Conservation (phyloP, 2,113 vertebrate genomes). For the Serinus canaria region DNA sequence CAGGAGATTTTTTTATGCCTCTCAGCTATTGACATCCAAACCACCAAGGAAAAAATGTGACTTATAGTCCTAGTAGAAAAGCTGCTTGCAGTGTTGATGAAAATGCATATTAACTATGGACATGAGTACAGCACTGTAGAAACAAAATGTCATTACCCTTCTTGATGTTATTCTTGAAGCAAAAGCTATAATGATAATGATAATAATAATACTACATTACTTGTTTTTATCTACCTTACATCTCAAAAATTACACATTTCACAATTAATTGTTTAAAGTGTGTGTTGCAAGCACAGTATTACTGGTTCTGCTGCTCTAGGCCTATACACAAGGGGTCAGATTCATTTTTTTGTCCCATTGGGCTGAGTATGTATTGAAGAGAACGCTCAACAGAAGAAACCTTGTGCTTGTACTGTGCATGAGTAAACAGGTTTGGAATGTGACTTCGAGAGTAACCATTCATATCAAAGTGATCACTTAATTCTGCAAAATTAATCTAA, state of each 20-base stretch:
- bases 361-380: not conserved
- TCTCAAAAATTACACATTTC: not conserved
- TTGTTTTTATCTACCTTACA: not conserved
- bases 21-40: not conserved
- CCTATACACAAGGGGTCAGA: not conserved
- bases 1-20: not conserved
- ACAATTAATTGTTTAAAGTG: not conserved
- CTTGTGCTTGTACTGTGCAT: not conserved
- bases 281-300: not conserved
- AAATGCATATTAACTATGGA: not conserved
- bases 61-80: not conserved
- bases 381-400: not conserved
- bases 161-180: not conserved
- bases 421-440: conserved; percentile 1
- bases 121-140: not conserved
- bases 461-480: not conserved
- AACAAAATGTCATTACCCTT: not conserved
- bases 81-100: not conserved
- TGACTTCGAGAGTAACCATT: not conserved
- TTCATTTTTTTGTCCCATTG: not conserved
- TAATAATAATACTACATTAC: not conserved
- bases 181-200: not conserved
- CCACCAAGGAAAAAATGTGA: not conserved
- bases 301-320: not conserved
- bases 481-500: not conserved